These are phyloP conservation scores for Gulo gulo DNA, from an alignment of 2,113 vertebrate genomes.

Conservation along the genomic window DNA sequence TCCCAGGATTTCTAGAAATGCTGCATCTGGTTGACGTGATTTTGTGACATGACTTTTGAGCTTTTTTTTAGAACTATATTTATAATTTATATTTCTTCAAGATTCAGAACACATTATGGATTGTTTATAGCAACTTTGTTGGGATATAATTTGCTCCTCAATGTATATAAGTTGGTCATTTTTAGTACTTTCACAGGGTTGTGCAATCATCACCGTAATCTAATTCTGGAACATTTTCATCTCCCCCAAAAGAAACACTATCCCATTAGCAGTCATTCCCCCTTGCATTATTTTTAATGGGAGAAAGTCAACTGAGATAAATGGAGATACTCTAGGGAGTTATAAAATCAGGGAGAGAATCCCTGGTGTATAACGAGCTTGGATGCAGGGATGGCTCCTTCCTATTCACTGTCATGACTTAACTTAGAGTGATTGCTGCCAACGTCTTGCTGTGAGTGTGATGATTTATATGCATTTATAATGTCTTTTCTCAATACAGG, in stretches of 20 bases:
- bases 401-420: not conserved
- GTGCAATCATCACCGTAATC: not conserved
- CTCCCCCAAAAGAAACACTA: not conserved
- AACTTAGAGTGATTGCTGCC: conserved; percentile 28
- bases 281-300: not conserved
- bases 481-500: not conserved
- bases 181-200: not conserved
- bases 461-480: not conserved
- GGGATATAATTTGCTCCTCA: not conserved
- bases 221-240: not conserved
- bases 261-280: not conserved
- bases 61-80: not conserved
- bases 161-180: not conserved
- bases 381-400: not conserved
- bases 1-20: not conserved
- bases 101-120: not conserved
- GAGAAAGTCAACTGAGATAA: conserved; percentile 24
- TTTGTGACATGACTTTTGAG: not conserved
- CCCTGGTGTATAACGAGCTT: not conserved
- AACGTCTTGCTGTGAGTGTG: not conserved
- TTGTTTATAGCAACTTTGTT: not conserved
- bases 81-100: not conserved
- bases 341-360: not conserved
- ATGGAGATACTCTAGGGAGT: not conserved
- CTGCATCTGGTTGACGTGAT: not conserved